Conservation (phyloP, 2,113 vertebrate genomes). For the Eublepharis macularius region DNA sequence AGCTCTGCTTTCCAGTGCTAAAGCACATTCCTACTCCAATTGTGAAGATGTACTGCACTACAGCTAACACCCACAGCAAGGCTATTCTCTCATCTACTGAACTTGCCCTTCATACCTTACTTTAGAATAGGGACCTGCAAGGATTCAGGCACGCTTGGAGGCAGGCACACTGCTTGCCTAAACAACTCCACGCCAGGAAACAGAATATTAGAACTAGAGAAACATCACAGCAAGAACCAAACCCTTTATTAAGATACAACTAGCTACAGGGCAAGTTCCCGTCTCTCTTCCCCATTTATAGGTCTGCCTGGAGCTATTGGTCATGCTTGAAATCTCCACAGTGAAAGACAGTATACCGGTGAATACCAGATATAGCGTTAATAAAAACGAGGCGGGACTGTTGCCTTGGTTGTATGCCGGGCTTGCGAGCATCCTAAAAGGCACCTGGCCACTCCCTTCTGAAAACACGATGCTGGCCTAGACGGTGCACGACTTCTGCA, state of each 20-base stretch:
- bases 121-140: not conserved
- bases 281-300: not conserved
- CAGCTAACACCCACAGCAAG: not conserved
- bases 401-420: not conserved
- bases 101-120: too few relatives aligned
- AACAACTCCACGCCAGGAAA: not conserved
- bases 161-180: not conserved
- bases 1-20: too few relatives aligned
- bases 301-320: not conserved
- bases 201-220: not conserved
- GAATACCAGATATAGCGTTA: not conserved
- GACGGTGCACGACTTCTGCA: not conserved
- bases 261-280: too few relatives aligned
- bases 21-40: not conserved
- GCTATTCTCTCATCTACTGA: not conserved
- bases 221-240: not conserved
- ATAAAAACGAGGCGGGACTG: not conserved
- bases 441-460: not conserved
- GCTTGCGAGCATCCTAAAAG: not conserved
- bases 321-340: not conserved
- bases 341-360: not conserved
- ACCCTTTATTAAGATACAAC: not conserved
- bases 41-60: not conserved
- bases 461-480: not conserved
- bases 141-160: not conserved